phyloP scores from a whole-genome alignment of 2,797 vertebrate species.

The Mus caroli region DNA sequence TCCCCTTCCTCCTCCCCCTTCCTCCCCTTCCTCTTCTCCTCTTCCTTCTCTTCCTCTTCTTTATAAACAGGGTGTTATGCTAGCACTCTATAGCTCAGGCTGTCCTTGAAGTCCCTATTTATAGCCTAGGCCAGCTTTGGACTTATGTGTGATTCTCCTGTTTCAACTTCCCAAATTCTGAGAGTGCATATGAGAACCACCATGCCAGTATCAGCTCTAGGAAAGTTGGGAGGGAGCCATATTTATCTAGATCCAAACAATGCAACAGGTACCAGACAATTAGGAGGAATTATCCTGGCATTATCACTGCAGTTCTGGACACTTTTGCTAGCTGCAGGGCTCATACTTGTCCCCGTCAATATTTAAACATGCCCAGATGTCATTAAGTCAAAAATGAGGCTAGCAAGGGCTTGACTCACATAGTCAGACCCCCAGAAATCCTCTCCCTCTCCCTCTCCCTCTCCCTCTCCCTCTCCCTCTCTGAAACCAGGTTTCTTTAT shows the following conservation, averaged over 20 bases:
- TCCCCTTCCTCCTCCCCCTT: not conserved
- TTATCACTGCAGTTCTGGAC: not conserved
- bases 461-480: not conserved
- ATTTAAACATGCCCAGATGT: conserved; percentile 5
- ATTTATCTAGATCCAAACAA: not conserved
- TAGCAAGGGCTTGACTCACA: not conserved
- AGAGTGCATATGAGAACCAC: not conserved
- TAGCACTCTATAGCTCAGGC: not conserved
- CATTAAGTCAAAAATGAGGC: not conserved
- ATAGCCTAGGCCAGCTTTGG: not conserved
- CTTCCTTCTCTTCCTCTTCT: not conserved
- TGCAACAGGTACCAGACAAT: not conserved
- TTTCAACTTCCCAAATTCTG: not conserved
- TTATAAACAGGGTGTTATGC: not conserved
- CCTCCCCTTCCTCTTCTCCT: not conserved
- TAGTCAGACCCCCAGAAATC: not conserved
- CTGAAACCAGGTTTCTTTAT: not conserved
- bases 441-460: not conserved
- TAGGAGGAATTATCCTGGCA: not conserved
- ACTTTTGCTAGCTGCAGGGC: not conserved
- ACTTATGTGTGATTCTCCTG: not conserved
- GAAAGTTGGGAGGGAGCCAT: not conserved
- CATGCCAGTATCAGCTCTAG: not conserved
- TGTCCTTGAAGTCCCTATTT: not conserved
- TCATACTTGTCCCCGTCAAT: not conserved